These are phyloP conservation scores for Hystrix cristata DNA, from an alignment of 2,113 vertebrate genomes.

Conservation along the genomic window DNA sequence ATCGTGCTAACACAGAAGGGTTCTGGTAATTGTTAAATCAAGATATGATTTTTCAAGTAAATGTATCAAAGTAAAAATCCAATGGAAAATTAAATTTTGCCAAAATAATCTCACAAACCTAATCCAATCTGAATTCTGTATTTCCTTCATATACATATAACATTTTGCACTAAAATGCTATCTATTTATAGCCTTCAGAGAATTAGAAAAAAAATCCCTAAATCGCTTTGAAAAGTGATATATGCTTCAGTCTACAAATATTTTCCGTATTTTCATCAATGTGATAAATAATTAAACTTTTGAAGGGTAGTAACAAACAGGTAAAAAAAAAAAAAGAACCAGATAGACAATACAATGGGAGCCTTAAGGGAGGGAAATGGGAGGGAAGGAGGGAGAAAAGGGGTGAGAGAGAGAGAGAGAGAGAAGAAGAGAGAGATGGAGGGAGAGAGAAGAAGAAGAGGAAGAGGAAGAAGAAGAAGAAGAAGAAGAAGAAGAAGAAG, in stretches of 20 bases:
- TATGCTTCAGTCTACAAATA: not conserved
- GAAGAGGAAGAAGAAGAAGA: not conserved
- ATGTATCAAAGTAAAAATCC: not conserved
- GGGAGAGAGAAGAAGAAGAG: not conserved
- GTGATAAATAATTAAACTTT: constrained; percentile 28
- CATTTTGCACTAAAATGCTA: not conserved
- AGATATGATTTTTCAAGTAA: not conserved
- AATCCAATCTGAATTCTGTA: not conserved
- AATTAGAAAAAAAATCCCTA: not conserved
- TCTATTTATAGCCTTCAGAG: constrained; percentile 3
- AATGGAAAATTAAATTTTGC: constrained; percentile 15
- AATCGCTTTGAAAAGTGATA: not conserved
- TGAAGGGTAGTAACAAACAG: not conserved
- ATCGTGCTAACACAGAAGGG: not conserved
- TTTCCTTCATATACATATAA: not conserved
- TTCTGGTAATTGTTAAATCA: not conserved
- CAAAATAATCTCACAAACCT: constrained; percentile 33
- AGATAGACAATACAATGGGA: not conserved
- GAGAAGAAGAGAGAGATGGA: not conserved
- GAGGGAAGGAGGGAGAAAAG: too few relatives aligned
- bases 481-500: too few relatives aligned
- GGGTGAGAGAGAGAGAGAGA: too few relatives aligned
- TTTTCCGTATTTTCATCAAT: not conserved
- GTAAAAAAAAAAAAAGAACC: not conserved
- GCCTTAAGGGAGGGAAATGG: not conserved